A percentile compares a stretch with the other conserved stretches of the same genome.
phyloP scores from a whole-genome alignment of 2,888 invertebrate species.

The Pammene aurita region DNA sequence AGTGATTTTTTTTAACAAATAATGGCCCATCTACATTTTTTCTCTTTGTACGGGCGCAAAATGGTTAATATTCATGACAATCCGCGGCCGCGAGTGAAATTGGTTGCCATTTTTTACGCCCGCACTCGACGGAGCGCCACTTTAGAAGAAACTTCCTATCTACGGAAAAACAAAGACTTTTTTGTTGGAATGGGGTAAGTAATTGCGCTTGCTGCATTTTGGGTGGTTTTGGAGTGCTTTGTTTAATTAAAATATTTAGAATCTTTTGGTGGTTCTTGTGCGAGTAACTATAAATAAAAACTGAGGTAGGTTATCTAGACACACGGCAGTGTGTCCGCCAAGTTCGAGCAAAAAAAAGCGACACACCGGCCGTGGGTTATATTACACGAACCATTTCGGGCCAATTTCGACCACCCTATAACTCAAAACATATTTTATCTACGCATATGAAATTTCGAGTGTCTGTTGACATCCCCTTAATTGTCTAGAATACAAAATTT shows the following conservation, averaged over 20 bases:
- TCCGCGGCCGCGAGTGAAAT: conserved; percentile 75
- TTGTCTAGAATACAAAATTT: too few relatives aligned
- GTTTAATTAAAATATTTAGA: conserved; percentile 19
- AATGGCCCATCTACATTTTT: conserved; percentile 44
- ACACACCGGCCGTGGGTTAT: too few relatives aligned
- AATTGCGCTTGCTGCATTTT: conserved; percentile 39
- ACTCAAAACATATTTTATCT: too few relatives aligned
- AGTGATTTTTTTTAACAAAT: too few relatives aligned
- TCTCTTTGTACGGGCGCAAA: conserved; percentile 63
- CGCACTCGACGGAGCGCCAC: conserved; percentile 40
- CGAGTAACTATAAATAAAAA: too few relatives aligned
- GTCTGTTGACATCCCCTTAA: too few relatives aligned
- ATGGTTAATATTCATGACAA: conserved; percentile 80
- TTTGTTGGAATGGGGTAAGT: conserved; percentile 35
- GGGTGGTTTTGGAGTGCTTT: not conserved
- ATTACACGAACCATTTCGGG: too few relatives aligned
- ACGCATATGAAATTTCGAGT: too few relatives aligned
- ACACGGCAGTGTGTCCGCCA: too few relatives aligned
- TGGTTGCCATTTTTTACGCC: conserved; percentile 79
- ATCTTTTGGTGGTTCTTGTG: not conserved
- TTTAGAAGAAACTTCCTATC: conserved; percentile 42
- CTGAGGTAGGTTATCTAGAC: too few relatives aligned
- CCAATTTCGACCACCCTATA: too few relatives aligned
- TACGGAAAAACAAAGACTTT: conserved; percentile 35
- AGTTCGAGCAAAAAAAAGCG: too few relatives aligned